phyloP scores from a whole-genome alignment of 2,797 vertebrate species.

The Hozukius guyotensis region DNA sequence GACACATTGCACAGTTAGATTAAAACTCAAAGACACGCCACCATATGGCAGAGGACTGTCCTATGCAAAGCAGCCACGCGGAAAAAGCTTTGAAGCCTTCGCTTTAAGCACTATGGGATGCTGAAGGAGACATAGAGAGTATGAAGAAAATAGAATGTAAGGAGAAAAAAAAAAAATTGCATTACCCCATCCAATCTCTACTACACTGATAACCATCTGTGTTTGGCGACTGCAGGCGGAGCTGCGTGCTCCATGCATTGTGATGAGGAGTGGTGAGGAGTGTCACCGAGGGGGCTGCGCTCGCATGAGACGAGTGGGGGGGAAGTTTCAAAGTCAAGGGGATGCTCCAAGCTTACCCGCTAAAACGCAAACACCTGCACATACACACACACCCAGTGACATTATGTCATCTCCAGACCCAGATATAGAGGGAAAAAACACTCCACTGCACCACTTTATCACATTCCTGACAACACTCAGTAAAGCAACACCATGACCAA shows the following conservation, averaged over 20 bases:
- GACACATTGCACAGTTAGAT: background rate
- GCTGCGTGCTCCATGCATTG: slow-evolving; percentile 56
- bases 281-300: slow-evolving; percentile 52
- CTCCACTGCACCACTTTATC: slow-evolving; percentile 15
- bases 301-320: slow-evolving; percentile 33
- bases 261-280: slow-evolving; percentile 56
- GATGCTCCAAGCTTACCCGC: slow-evolving; percentile 34
- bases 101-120: slow-evolving; percentile 38
- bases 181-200: slow-evolving; percentile 61
- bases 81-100: slow-evolving; percentile 17
- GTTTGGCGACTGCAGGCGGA: slow-evolving; percentile 57
- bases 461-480: slow-evolving; percentile 12
- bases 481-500: background rate
- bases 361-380: slow-evolving; percentile 18
- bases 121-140: slow-evolving; percentile 21
- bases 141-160: slow-evolving; percentile 37
- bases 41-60: slow-evolving; percentile 1
- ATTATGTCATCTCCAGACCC: background rate
- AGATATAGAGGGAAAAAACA: background rate
- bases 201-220: slow-evolving; percentile 71
- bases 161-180: slow-evolving; percentile 36
- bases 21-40: background rate
- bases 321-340: slow-evolving; percentile 75
- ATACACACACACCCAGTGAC: background rate
- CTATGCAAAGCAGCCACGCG: slow-evolving; percentile 17